Percentiles rank a stretch among this genome's conserved stretches.
Evolutionary conservation across 30 jellyfish, hydroid and myxozoan genomes (phyloP).

Genomic region (Aurelia aurita complex sp. Pacific): DNA sequence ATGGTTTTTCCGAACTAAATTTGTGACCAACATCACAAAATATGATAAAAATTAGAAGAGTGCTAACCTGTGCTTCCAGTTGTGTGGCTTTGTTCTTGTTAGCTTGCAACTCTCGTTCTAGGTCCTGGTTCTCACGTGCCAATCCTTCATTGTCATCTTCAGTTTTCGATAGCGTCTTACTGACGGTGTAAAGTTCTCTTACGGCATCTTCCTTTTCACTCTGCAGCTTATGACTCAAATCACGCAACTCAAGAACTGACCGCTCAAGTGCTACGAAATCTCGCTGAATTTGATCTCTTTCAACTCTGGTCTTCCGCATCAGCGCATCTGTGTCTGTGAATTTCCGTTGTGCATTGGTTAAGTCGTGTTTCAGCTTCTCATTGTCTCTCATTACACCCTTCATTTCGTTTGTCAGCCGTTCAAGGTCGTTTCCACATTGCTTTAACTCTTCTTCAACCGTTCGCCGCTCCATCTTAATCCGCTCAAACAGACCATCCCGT

Average conservation of each 20-base stretch:
- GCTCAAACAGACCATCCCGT: conserved; percentile 84
- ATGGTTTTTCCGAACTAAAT: no score
- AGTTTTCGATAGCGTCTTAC: conserved; percentile 69
- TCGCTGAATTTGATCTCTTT: conserved; percentile 81
- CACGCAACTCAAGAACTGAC: conserved; percentile 81
- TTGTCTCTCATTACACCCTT: conserved; percentile 72
- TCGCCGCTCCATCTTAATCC: conserved; percentile 84
- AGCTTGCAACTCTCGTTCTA: conserved; percentile 81
- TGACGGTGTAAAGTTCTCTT: conserved; percentile 77
- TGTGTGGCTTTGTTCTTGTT: conserved; percentile 55
- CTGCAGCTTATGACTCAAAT: conserved; percentile 88
- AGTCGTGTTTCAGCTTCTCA: conserved; percentile 74
- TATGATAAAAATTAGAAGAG: no score
- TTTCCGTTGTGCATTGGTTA: conserved; percentile 64
- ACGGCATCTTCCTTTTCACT: conserved; percentile 89
- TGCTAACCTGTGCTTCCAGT: conserved; percentile 65
- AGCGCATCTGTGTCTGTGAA: conserved; percentile 72
- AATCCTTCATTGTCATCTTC: conserved; percentile 87
- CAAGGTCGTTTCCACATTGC: conserved; percentile 85
- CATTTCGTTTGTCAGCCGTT: conserved; percentile 79
- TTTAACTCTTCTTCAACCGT: conserved; percentile 88
- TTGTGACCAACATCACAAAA: no score
- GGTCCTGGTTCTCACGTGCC: conserved; percentile 82
- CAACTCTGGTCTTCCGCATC: conserved; percentile 74
- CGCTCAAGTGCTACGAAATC: conserved; percentile 80